Evolutionary conservation across 2,797 vertebrate species (phyloP).

Genomic region (Manis crassicaudata): DNA sequence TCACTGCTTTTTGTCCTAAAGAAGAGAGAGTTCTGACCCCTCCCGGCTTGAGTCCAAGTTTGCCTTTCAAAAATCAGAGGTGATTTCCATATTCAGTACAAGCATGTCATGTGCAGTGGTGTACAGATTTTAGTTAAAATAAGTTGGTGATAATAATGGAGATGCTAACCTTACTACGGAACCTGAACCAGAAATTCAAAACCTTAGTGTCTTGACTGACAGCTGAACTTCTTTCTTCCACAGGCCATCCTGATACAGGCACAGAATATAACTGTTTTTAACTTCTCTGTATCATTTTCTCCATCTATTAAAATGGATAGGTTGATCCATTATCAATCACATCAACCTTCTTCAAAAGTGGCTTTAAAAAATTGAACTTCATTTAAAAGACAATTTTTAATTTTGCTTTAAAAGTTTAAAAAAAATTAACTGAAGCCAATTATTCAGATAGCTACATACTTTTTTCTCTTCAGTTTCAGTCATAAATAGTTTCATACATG

Average conservation of each 20-base stretch:
- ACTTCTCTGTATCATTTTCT: background rate
- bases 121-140: background rate
- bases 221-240: background rate
- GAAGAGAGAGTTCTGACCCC: background rate
- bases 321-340: background rate
- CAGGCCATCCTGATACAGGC: background rate
- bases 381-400: conserved; percentile 25
- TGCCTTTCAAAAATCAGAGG: background rate
- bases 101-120: background rate
- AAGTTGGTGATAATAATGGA: background rate
- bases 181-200: background rate
- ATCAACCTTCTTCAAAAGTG: background rate
- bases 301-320: background rate
- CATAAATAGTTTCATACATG: conserved; percentile 56
- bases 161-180: background rate
- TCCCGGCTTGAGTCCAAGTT: background rate
- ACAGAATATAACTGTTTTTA: background rate
- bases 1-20: background rate
- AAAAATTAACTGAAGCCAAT: conserved; percentile 2
- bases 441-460: conserved; percentile 42
- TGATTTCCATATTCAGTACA: background rate
- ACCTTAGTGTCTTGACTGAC: background rate
- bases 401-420: conserved; percentile 36
- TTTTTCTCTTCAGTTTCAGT: conserved; percentile 51
- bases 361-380: conserved; percentile 6